Conservation (phyloP, 2,888 invertebrate genomes). For the Macrophya alboannulata region DNA sequence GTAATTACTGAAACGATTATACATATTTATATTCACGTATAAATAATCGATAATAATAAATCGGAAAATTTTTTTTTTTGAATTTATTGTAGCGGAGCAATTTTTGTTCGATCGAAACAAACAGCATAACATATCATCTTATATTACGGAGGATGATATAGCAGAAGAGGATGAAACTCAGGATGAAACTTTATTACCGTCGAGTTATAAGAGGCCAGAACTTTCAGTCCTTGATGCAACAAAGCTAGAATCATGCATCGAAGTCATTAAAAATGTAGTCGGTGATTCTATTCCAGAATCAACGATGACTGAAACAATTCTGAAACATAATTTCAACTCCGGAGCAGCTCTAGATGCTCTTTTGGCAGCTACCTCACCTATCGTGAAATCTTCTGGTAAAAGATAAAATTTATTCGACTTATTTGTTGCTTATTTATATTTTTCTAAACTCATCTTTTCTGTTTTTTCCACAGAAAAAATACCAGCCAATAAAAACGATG, state of each 20-base stretch:
- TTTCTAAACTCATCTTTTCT: background rate
- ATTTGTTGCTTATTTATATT: constrained; percentile 52
- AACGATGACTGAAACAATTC: constrained; percentile 87
- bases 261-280: constrained; percentile 90
- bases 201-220: constrained; percentile 79
- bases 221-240: constrained; percentile 87
- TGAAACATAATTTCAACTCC: constrained; percentile 88
- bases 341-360: constrained; percentile 89
- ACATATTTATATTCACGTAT: background rate
- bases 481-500: constrained; percentile 61
- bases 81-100: constrained; percentile 82
- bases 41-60: too few species aligned
- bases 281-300: constrained; percentile 90
- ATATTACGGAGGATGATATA: constrained; percentile 87
- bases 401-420: constrained; percentile 58
- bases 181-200: constrained; percentile 71
- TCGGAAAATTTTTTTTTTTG: background rate
- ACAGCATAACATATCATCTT: constrained; percentile 88
- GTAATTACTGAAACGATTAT: constrained; percentile 78
- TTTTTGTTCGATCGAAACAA: constrained; percentile 93
- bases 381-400: constrained; percentile 68
- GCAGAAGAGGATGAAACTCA: constrained; percentile 86
- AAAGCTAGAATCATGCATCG: constrained; percentile 91
- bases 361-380: constrained; percentile 81
- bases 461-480: constrained; percentile 62